Percentiles rank a stretch among this genome's conserved stretches.
These are phyloP conservation scores for Tupiocoris notatus DNA, from an alignment of 2,888 invertebrate species.

Conservation along the genomic window DNA sequence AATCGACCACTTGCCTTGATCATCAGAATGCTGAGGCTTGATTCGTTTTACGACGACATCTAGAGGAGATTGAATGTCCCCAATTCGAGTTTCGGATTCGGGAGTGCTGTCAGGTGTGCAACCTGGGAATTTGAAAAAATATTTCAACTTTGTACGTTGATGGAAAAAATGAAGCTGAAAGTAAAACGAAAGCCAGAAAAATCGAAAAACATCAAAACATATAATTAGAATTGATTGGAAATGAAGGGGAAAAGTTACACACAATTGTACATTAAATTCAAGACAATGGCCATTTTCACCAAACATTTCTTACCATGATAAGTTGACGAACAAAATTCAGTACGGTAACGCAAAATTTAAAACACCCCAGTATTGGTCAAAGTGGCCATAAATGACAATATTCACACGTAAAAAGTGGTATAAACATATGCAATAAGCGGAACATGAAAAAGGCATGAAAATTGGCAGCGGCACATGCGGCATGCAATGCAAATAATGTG, in stretches of 20 bases:
- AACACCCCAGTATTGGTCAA: too few relatives aligned
- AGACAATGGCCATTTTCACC: too few relatives aligned
- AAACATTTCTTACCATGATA: too few relatives aligned
- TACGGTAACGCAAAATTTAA: too few relatives aligned
- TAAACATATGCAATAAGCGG: not conserved
- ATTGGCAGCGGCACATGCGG: not conserved
- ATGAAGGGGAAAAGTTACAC: too few relatives aligned
- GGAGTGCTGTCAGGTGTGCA: constrained; percentile 33
- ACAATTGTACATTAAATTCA: too few relatives aligned
- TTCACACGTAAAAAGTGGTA: not conserved
- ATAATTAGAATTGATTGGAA: too few relatives aligned
- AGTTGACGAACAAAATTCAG: too few relatives aligned
- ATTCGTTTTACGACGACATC: constrained; percentile 45
- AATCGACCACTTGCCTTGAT: constrained; percentile 42
- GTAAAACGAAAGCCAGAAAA: too few relatives aligned
- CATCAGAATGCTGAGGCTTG: constrained; percentile 42
- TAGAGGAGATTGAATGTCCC: constrained; percentile 27
- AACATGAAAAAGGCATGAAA: not conserved
- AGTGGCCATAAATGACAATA: too few relatives aligned
- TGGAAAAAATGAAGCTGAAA: too few relatives aligned
- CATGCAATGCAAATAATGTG: not conserved
- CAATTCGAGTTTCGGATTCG: constrained; percentile 23
- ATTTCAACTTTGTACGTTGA: not conserved
- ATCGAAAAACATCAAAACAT: too few relatives aligned
- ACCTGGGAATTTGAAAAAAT: not conserved